phyloP scores from a whole-genome alignment of 2,888 invertebrate genomes.

The Cryptocephalus moraei region DNA sequence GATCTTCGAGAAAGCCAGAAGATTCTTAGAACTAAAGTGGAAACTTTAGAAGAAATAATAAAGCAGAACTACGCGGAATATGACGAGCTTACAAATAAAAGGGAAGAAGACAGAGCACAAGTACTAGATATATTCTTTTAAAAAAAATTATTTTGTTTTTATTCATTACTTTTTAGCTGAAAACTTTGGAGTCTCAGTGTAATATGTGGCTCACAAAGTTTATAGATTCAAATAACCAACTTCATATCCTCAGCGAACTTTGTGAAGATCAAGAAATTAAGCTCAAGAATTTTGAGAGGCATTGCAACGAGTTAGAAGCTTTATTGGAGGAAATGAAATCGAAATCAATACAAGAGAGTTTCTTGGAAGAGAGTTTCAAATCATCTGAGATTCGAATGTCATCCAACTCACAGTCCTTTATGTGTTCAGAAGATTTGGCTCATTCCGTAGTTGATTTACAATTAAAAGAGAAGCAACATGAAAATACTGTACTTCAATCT shows the following conservation, averaged over 20 bases:
- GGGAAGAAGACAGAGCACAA: slow-evolving; percentile 40
- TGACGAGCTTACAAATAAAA: slow-evolving; percentile 43
- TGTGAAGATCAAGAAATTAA: slow-evolving; percentile 25
- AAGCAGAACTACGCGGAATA: slow-evolving; percentile 42
- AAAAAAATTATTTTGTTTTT: background rate
- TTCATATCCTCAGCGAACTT: slow-evolving; percentile 21
- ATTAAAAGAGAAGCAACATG: slow-evolving; percentile 30
- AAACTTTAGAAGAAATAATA: slow-evolving; percentile 44
- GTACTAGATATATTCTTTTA: slow-evolving; percentile 13
- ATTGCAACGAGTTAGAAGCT: slow-evolving; percentile 30
- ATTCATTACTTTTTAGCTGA: slow-evolving; percentile 30
- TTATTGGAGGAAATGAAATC: slow-evolving; percentile 39
- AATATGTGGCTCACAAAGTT: slow-evolving; percentile 28
- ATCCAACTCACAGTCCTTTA: slow-evolving; percentile 10
- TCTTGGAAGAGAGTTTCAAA: slow-evolving; percentile 16
- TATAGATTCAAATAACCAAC: slow-evolving; percentile 24
- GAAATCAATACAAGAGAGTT: slow-evolving; percentile 15
- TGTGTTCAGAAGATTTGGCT: slow-evolving; percentile 29
- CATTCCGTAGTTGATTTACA: slow-evolving; percentile 37
- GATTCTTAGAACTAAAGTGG: slow-evolving; percentile 40
- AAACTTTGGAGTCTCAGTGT: slow-evolving; percentile 32
- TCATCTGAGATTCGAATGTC: slow-evolving; percentile 4
- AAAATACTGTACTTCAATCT: slow-evolving; percentile 22
- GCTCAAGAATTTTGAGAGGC: slow-evolving; percentile 21
- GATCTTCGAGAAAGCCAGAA: slow-evolving; percentile 24